Conservation (phyloP, 2,797 vertebrate species). For the Loriculus beryllinus region DNA sequence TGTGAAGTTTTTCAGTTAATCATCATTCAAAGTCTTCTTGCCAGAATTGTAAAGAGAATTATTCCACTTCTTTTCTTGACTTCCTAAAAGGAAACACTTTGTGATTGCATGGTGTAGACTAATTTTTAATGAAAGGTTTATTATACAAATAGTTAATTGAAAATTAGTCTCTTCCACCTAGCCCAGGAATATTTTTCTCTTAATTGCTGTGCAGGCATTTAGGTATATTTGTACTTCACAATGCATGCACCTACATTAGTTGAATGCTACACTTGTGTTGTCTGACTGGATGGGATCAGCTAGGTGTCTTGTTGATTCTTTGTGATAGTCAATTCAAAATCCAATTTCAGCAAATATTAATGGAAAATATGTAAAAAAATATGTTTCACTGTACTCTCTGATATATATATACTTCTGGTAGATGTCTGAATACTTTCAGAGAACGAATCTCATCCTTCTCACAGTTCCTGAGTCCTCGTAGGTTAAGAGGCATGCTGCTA, state of each 20-base stretch:
- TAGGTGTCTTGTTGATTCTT: not conserved
- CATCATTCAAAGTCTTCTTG: not conserved
- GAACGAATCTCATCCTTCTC: not conserved
- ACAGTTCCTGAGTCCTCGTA: not conserved
- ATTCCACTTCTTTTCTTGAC: not conserved
- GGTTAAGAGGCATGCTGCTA: not conserved
- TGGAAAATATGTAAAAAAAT: not conserved
- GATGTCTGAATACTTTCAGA: not conserved
- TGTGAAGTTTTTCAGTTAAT: not conserved
- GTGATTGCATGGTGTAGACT: not conserved
- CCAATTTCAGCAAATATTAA: not conserved
- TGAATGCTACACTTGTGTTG: not conserved
- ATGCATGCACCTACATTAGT: not conserved
- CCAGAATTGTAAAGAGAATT: not conserved
- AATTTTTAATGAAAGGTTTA: conserved; percentile 1
- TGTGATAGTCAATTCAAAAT: not conserved
- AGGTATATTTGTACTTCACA: not conserved
- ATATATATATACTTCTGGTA: not conserved
- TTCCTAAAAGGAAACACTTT: not conserved
- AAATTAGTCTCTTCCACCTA: not conserved
- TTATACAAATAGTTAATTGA: not conserved
- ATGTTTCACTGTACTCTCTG: not conserved
- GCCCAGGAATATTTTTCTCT: not conserved
- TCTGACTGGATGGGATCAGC: not conserved
- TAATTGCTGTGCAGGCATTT: not conserved